Conservation (phyloP, 2,888 invertebrate species). For the Laothoe populi region DNA sequence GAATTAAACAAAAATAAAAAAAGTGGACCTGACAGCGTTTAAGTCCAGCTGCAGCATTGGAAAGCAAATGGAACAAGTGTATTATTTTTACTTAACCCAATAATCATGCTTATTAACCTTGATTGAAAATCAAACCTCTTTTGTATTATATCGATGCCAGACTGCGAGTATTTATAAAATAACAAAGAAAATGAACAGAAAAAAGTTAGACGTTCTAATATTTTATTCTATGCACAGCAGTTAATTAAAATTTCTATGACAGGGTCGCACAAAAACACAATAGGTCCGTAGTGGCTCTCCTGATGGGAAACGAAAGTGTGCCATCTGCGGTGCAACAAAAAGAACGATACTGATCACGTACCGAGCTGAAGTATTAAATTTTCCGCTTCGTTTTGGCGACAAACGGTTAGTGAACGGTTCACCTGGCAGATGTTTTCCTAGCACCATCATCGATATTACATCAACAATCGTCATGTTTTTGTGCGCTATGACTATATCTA, state of each 20-base stretch:
- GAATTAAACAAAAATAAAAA: background rate
- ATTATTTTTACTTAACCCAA: conserved; percentile 44
- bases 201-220: conserved; percentile 46
- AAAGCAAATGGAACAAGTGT: conserved; percentile 32
- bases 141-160: conserved; percentile 51
- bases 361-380: conserved; percentile 75
- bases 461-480: conserved; percentile 1
- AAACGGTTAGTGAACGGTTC: conserved; percentile 70
- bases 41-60: background rate
- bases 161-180: conserved; percentile 43
- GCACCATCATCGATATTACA: conserved; percentile 32
- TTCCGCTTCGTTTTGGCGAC: conserved; percentile 77
- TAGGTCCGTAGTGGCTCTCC: conserved; percentile 49
- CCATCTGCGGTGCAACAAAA: conserved; percentile 65
- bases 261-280: conserved; percentile 50
- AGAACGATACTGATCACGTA: conserved; percentile 76
- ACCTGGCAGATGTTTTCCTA: conserved; percentile 44
- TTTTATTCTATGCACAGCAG: conserved; percentile 51
- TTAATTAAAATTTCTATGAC: conserved; percentile 62
- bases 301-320: conserved; percentile 72
- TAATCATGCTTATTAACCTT: conserved; percentile 45
- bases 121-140: conserved; percentile 52
- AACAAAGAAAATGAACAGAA: conserved; percentile 44
- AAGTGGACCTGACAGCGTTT: no score
- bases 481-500: conserved; percentile 12